Evolutionary conservation across 2,888 invertebrate genomes (phyloP).

Genomic region (Frankliniella fusca): DNA sequence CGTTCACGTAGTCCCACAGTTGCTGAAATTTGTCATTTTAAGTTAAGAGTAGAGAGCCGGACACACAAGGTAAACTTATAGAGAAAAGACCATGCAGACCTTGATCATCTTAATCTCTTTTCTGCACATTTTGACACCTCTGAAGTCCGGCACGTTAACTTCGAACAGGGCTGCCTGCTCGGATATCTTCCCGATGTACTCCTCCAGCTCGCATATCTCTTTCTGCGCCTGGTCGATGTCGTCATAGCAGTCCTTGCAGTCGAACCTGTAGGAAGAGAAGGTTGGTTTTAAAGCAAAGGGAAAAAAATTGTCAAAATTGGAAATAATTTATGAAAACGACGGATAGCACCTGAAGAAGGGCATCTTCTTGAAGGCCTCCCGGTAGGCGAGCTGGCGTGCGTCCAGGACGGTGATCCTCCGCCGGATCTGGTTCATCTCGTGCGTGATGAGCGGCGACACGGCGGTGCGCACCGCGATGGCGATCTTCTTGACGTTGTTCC

Average conservation of each 20-base stretch:
- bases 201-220: constrained; percentile 64
- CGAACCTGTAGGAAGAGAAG: constrained; percentile 56
- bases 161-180: constrained; percentile 81
- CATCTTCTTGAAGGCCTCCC: constrained; percentile 64
- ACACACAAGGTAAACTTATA: background rate
- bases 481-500: constrained; percentile 79
- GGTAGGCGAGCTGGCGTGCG: constrained; percentile 68
- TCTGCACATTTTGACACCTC: constrained; percentile 66
- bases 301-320: constrained; percentile 23
- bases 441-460: constrained; percentile 82
- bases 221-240: constrained; percentile 64
- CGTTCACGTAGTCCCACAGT: constrained; percentile 84
- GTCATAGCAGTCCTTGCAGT: constrained; percentile 63
- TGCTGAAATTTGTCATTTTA: constrained; percentile 49
- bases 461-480: constrained; percentile 78
- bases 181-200: constrained; percentile 60
- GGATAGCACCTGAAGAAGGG: constrained; percentile 48
- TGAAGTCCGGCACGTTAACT: constrained; percentile 77
- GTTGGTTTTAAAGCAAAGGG: too few relatives aligned
- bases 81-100: constrained; percentile 46
- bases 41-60: background rate
- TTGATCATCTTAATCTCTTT: constrained; percentile 72
- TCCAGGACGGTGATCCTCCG: constrained; percentile 78
- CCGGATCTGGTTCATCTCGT: constrained; percentile 81
- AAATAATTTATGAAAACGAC: background rate